These are phyloP conservation scores for Flabesymbios commensalis DNA, from an alignment of 2,888 invertebrate species.

Conservation along the genomic window DNA sequence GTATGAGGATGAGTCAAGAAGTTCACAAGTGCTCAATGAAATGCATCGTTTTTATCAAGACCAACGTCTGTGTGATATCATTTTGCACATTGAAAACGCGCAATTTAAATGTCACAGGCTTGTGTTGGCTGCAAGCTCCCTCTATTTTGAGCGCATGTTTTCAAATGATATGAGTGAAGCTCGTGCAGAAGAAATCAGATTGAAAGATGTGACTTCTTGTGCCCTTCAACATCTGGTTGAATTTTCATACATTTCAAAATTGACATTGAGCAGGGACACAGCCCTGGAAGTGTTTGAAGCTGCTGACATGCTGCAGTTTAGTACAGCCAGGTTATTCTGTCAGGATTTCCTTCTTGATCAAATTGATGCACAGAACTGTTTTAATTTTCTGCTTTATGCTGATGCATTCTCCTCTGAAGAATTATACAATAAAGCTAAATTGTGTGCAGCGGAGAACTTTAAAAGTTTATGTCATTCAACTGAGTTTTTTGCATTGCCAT, in stretches of 20 bases:
- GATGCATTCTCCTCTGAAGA: slow-evolving; percentile 31
- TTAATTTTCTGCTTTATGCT: slow-evolving; percentile 35
- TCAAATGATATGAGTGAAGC: slow-evolving; percentile 57
- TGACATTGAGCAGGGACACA: slow-evolving; percentile 54
- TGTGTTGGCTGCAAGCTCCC: slow-evolving; percentile 59
- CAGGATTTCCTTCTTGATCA: slow-evolving; percentile 54
- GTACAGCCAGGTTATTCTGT: slow-evolving; percentile 51
- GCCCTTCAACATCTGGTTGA: slow-evolving; percentile 56
- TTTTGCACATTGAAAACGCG: slow-evolving; percentile 20
- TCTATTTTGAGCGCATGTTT: slow-evolving; percentile 61
- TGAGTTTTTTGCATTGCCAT: slow-evolving; percentile 53
- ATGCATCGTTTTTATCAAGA: slow-evolving; percentile 38
- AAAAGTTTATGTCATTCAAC: slow-evolving; percentile 43
- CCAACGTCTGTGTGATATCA: slow-evolving; percentile 33
- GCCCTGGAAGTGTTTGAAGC: slow-evolving; percentile 59
- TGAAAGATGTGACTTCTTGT: slow-evolving; percentile 57
- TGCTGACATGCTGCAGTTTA: slow-evolving; percentile 57
- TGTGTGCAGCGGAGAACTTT: slow-evolving; percentile 22
- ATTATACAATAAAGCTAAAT: slow-evolving; percentile 28
- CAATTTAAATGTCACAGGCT: slow-evolving; percentile 56
- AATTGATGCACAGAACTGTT: slow-evolving; percentile 38
- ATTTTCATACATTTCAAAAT: slow-evolving; percentile 58
- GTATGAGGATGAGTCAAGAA: slow-evolving; percentile 25
- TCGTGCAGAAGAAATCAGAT: slow-evolving; percentile 47
- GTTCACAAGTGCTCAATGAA: slow-evolving; percentile 30